A percentile compares a stretch with the other conserved stretches of the same genome.
Conservation (phyloP, 2,797 vertebrate species). For the Danio tinwini region DNA sequence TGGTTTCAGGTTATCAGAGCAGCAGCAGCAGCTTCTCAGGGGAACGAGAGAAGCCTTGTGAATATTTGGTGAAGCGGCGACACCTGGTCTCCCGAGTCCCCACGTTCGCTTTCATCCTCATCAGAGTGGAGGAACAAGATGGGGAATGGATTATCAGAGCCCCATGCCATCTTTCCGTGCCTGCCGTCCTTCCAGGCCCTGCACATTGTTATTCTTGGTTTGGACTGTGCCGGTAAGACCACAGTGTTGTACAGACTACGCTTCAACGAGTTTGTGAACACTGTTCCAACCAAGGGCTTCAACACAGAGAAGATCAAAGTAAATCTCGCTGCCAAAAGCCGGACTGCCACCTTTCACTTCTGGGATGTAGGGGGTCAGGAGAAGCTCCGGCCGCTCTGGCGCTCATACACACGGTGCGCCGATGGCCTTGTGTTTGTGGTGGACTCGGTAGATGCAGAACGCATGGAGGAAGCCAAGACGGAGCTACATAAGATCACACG, state of each 20-base stretch:
- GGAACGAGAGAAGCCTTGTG: constrained; percentile 60
- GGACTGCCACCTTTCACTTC: constrained; percentile 87
- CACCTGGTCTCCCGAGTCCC: constrained; percentile 45
- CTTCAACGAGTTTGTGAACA: constrained; percentile 96
- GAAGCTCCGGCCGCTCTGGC: constrained; percentile 94
- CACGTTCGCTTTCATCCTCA: constrained; percentile 19
- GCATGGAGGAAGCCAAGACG: constrained; percentile 91
- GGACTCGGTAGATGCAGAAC: constrained; percentile 91
- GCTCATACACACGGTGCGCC: constrained; percentile 92
- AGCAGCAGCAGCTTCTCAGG: constrained; percentile 49
- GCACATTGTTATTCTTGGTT: constrained; percentile 93
- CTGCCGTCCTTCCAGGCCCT: constrained; percentile 91
- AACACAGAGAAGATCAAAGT: constrained; percentile 91
- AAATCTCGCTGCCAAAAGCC: constrained; percentile 79
- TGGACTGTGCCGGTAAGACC: constrained; percentile 94
- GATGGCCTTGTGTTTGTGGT: constrained; percentile 96
- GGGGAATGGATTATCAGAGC: constrained; percentile 76
- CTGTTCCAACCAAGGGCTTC: constrained; percentile 94
- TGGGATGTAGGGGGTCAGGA: constrained; percentile 96
- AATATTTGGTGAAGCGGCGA: constrained; percentile 59
- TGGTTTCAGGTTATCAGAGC: constrained; percentile 62
- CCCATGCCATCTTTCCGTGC: constrained; percentile 73
- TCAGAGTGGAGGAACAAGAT: constrained; percentile 61
- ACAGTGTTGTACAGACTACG: constrained; percentile 93
- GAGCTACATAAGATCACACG: constrained; percentile 95